phyloP scores from a whole-genome alignment of 2,113 vertebrate genomes.

The Empidonax traillii region DNA sequence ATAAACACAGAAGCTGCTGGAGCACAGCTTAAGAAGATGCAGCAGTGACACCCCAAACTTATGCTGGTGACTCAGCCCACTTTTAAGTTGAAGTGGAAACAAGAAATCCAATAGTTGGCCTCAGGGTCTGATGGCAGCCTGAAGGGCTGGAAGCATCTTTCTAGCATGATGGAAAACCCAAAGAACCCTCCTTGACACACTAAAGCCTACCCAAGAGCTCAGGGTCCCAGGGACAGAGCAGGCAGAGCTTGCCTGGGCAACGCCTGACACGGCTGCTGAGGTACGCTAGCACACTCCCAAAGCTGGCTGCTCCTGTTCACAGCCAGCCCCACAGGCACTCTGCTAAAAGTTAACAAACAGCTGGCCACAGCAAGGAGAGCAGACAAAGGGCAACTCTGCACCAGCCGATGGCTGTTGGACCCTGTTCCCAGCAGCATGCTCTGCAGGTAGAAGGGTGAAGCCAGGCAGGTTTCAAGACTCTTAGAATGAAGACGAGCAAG shows the following conservation, averaged over 20 bases:
- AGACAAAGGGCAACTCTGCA: slow-evolving; percentile 56
- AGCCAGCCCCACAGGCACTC: neutral
- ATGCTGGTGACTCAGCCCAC: neutral
- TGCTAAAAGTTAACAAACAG: neutral
- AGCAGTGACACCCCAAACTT: neutral
- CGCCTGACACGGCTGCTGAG: neutral
- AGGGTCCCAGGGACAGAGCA: neutral
- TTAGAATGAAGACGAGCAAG: neutral
- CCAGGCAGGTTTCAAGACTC: neutral
- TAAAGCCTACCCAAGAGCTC: neutral
- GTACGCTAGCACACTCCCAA: neutral
- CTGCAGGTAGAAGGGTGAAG: neutral
- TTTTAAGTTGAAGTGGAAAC: accelerated
- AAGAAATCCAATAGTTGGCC: neutral
- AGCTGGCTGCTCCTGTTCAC: neutral
- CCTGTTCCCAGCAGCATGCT: neutral
- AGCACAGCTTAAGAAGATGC: neutral
- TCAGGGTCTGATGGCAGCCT: accelerated
- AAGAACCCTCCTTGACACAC: neutral
- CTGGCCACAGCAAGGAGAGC: neutral
- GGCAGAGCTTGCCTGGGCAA: neutral
- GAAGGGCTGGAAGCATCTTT: neutral
- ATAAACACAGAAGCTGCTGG: neutral
- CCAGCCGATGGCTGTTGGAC: neutral
- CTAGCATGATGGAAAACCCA: neutral